A percentile compares a stretch with the other conserved stretches of the same genome.
Evolutionary conservation across 1,140 invertebrate species (phyloP).

Genomic region (Macrocentrus cingulum): DNA sequence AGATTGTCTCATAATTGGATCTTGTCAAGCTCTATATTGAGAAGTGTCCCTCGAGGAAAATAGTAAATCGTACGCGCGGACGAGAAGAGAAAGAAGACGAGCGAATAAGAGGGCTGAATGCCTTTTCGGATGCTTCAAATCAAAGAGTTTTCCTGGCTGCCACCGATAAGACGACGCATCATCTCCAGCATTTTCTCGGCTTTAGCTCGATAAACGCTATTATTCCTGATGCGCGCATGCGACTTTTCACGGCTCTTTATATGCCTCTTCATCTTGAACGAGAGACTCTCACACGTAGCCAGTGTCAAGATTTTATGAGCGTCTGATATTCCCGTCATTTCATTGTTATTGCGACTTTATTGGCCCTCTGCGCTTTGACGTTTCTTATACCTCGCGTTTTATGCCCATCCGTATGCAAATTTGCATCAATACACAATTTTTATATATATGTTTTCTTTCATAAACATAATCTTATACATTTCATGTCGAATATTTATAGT

Average conservation of each 20-base stretch:
- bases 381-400: background rate
- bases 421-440: background rate
- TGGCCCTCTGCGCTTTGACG: background rate
- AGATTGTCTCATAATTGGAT: slow-evolving; percentile 22
- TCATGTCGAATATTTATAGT: too few species aligned
- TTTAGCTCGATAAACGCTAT: slow-evolving; percentile 13
- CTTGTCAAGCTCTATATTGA: slow-evolving; percentile 9
- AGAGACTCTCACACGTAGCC: background rate
- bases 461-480: too few species aligned
- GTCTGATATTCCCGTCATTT: slow-evolving; percentile 10
- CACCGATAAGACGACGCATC: slow-evolving; percentile 20
- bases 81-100: too few species aligned
- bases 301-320: slow-evolving; percentile 3
- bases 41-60: background rate
- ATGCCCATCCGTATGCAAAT: background rate
- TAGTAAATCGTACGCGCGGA: slow-evolving; percentile 2
- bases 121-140: background rate
- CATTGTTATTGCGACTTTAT: slow-evolving; percentile 13
- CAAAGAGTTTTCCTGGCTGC: slow-evolving; percentile 13
- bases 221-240: slow-evolving; percentile 16
- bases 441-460: too few species aligned
- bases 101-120: background rate
- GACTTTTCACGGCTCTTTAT: slow-evolving; percentile 9
- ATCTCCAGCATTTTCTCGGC: background rate
- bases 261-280: background rate